phyloP scores from a whole-genome alignment of 2,888 invertebrate genomes.

The Hydrotaea diabolus region DNA sequence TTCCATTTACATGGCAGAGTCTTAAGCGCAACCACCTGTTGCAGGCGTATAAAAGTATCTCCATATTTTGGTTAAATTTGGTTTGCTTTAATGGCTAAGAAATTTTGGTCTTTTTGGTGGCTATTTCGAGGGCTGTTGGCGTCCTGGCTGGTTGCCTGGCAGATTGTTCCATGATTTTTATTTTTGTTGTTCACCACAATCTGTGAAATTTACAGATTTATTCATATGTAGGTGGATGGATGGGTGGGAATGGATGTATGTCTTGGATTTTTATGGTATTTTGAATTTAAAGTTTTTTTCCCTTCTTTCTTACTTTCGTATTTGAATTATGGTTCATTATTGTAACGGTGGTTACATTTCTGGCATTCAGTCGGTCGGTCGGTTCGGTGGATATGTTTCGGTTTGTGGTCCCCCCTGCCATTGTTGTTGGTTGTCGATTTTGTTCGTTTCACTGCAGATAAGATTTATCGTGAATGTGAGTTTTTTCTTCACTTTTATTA shows the following conservation, averaged over 20 bases:
- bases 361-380: background rate
- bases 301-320: background rate
- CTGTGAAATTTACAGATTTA: slow-evolving; percentile 4
- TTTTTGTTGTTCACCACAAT: background rate
- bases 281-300: slow-evolving; percentile 7
- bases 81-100: background rate
- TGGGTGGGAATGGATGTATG: slow-evolving; percentile 8
- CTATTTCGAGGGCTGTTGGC: background rate
- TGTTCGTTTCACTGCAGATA: background rate
- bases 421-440: slow-evolving; percentile 10
- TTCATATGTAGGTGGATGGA: background rate
- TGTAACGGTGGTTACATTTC: slow-evolving; percentile 22
- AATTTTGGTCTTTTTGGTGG: background rate
- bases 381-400: background rate
- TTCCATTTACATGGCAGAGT: background rate
- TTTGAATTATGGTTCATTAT: slow-evolving; percentile 32
- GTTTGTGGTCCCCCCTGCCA: background rate
- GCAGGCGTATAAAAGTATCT: background rate
- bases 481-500: background rate
- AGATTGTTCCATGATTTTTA: too few relatives aligned
- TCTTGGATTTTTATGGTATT: slow-evolving; percentile 9
- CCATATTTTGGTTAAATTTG: background rate
- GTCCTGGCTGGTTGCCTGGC: too few relatives aligned
- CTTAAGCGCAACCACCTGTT: background rate
- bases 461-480: slow-evolving; percentile 10